Base-by-base conservation (phyloP, 2,113 vertebrate genomes). In the Zonotrichia leucophrys region DNA sequence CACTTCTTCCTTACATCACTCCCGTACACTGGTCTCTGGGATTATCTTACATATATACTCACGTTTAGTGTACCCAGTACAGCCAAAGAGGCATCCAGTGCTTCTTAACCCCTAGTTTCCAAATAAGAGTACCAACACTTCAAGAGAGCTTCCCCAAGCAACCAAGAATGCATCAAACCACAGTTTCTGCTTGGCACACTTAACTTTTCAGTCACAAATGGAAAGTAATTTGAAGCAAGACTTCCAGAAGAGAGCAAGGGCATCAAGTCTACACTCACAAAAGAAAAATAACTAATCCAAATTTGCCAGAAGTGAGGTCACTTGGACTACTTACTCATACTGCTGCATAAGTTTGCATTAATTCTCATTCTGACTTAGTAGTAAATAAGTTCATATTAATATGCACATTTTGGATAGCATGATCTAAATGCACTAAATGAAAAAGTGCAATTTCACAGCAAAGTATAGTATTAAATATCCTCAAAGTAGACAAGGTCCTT, bases 401-500 rank as follows among this genome's bases (percentile, higher is more conserved):
- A 22, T 33, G 20, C 33, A 56, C 7, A 52, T 47, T 79, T 81
- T n/a, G 5, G 44, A 74, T 5, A 0, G 46, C 13, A 10, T 37
- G 35, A 63, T 41, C 21, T 70, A 37, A 77, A 76, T 69, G 18
- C 66, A 77, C 15, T 64, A 62, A 66, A 63, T 11, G 15, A 66
- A 87, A 91, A 20, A 33, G 35, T 41, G 23, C 22, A 76, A 28
- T 84, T 96, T 95, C 86, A 70, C 67, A 63, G 35, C 52, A 25
- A 91, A 95, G 84, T 63, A 94, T 70, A 94, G 63, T 93, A 97
- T 87, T 96, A 94, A 96, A 96, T 96, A 97, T 70, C 90, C 93
- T 96, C 89, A 86, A 95, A 97, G 96, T 69, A 98, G 97, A 98
- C 92, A 97, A 78, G 9, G 91, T 95, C 92, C 97, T 97, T 98